Evolutionary conservation across 2,888 invertebrate species (phyloP), one percentile per base, ranked within the genome.

Genomic region (Allophyes oxyacanthae): DNA sequence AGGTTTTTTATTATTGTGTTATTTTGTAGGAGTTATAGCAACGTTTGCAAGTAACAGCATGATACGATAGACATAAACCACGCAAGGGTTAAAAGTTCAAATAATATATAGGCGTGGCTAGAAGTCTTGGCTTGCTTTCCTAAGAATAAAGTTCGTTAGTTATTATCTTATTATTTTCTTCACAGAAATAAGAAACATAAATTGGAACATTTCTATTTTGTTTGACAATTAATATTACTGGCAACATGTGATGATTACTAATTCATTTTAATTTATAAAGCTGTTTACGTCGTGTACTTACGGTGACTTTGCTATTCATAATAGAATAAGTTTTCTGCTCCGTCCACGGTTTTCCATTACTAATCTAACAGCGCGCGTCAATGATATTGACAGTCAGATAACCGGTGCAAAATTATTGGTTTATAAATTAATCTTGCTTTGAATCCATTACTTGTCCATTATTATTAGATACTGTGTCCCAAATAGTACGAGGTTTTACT

Each of bases 101-200:
- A 69, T 65, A 65, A 69, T 36, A 69, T 36, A 51, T 15, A 69
- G 65, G 65, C 70, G 65, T 64, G 65, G 64, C 51, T 7, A 52
- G 62, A 50, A 61, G 34, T 57, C 15, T 64, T 48, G 34, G 64
- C 48, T 7, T n/a, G 56, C 32, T 32, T 43, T 49, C 48, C 34
- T 20, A 49, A 45, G 44, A 65, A 48, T n/a, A 52, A 57, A 64
- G 48, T 49, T 28, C 5, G 44, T 69, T 49, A 64, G 32, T 66
- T 69, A 69, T 57, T 49, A 38, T 41, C 2, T 57, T 52, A n/a
- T n/a, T 64, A 57, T 66, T 57, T 64, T 42, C 37, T 45, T 64
- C 38, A 52, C 36, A 26, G 32, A n/a, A n/a, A n/a, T n/a, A n/a
- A n/a, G 6, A 25, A 41, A 14, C 50, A 58, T 14, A 70, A 64